phyloP scores from a whole-genome alignment of 1,140 invertebrate species.

The Glossosoma conforme region DNA sequence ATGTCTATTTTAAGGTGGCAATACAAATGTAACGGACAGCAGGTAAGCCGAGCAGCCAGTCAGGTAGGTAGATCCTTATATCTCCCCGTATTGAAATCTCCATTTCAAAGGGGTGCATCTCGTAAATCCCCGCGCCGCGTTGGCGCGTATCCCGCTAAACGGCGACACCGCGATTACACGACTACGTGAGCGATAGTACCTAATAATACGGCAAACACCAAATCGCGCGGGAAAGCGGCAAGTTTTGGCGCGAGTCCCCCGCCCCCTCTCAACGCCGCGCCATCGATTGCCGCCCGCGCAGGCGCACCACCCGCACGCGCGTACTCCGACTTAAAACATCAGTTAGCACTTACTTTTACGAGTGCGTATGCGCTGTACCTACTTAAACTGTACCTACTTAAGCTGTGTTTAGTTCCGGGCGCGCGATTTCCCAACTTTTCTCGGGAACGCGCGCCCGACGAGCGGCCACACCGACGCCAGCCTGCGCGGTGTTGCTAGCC shows the following conservation, averaged over 20 bases:
- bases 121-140: constrained; percentile 2
- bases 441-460: constrained; percentile 1
- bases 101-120: constrained; percentile 3
- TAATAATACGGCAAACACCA: constrained; percentile 2
- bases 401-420: constrained; percentile 9
- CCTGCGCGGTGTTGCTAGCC: too few relatives aligned
- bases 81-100: too few relatives aligned
- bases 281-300: constrained; percentile 9
- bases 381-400: background rate
- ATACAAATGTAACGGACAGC: too few relatives aligned
- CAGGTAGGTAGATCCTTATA: too few relatives aligned
- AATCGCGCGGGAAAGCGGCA: constrained; percentile 3
- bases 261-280: too few relatives aligned
- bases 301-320: background rate
- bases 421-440: constrained; percentile 36
- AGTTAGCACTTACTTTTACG: constrained; percentile 26
- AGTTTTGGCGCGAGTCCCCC: constrained; percentile 2
- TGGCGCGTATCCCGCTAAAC: constrained; percentile 2
- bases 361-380: constrained; percentile 5
- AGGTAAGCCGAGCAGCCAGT: too few relatives aligned
- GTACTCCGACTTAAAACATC: constrained; percentile 16
- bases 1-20: too few relatives aligned
- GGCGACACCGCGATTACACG: constrained; percentile 7
- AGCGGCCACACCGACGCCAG: too few relatives aligned
- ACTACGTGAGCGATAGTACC: constrained; percentile 1